A percentile compares a stretch with the other conserved stretches of the same genome.
These are phyloP conservation scores for Drosophila greeni DNA, from an alignment of 2,888 invertebrate genomes.

Conservation along the genomic window DNA sequence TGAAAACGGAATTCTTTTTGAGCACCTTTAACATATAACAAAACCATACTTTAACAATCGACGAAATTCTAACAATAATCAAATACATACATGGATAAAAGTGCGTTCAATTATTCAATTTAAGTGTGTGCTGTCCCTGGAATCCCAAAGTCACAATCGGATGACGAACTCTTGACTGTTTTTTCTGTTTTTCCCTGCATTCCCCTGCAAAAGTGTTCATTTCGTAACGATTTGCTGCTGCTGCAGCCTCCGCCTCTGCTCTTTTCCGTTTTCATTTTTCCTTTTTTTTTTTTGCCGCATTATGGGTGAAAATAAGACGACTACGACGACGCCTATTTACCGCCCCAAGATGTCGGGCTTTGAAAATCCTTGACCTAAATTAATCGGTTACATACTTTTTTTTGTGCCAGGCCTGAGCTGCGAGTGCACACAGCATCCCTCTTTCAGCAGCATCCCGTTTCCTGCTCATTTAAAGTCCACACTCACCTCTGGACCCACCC, in stretches of 20 bases:
- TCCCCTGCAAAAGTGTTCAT: conserved; percentile 23
- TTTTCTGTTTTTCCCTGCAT: conserved; percentile 26
- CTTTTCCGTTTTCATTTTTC: background rate
- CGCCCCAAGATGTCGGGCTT: conserved; percentile 40
- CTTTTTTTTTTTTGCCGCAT: conserved; percentile 8
- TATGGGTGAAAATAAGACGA: conserved; percentile 15
- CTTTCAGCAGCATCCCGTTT: conserved; percentile 7
- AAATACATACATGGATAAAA: conserved; percentile 40
- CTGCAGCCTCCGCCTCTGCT: conserved; percentile 14
- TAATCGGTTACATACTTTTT: conserved; percentile 51
- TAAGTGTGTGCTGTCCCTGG: conserved; percentile 21
- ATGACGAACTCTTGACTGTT: conserved; percentile 14
- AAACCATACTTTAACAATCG: conserved; percentile 40
- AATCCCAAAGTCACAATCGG: conserved; percentile 11
- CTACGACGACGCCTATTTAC: conserved; percentile 38
- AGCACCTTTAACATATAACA: conserved; percentile 53
- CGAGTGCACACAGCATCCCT: conserved; percentile 30
- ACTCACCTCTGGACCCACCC: conserved; percentile 23
- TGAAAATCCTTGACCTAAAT: conserved; percentile 71
- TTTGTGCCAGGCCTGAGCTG: conserved; percentile 33
- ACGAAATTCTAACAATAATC: conserved; percentile 46
- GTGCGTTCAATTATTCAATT: conserved; percentile 51
- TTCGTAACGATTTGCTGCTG: conserved; percentile 38
- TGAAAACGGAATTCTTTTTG: conserved; percentile 36
- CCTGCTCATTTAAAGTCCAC: conserved; percentile 23